Evolutionary conservation across 2,113 vertebrate species (phyloP).

Genomic region (Gymnarchus niloticus): DNA sequence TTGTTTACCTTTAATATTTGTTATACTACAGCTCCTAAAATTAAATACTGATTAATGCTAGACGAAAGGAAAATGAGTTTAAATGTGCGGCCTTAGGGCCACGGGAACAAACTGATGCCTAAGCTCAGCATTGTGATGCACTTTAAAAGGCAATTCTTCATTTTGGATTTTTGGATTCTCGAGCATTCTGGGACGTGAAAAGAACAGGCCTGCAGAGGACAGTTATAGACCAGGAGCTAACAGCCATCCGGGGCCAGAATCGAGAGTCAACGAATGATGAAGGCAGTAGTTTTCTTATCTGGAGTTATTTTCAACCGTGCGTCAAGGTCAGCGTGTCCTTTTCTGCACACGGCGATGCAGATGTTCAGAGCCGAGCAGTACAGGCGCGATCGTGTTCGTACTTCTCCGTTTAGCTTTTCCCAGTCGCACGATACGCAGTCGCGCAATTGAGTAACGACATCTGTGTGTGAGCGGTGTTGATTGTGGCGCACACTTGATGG

Average conservation of each 20-base stretch:
- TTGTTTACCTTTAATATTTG: background rate
- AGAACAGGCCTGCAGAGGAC: background rate
- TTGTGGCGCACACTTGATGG: no score
- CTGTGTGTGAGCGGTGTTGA: no score
- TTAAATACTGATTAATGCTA: background rate
- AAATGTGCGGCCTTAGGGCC: background rate
- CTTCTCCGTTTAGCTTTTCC: no score
- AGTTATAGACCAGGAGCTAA: background rate
- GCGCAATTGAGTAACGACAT: no score
- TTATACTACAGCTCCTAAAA: background rate
- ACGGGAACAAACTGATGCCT: background rate
- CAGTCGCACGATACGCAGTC: no score
- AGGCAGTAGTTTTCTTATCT: background rate
- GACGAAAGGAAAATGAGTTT: background rate
- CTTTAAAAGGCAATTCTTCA: background rate
- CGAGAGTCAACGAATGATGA: background rate
- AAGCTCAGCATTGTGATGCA: background rate
- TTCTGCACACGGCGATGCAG: no score
- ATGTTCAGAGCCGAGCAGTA: no score
- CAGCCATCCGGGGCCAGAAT: background rate
- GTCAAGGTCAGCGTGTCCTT: no score
- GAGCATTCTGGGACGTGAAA: background rate
- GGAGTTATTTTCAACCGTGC: background rate
- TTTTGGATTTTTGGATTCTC: background rate
- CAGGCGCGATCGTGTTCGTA: no score